These are phyloP conservation scores for Gopherus evgoodei DNA, from an alignment of 2,113 vertebrate genomes.

Conservation along the genomic window DNA sequence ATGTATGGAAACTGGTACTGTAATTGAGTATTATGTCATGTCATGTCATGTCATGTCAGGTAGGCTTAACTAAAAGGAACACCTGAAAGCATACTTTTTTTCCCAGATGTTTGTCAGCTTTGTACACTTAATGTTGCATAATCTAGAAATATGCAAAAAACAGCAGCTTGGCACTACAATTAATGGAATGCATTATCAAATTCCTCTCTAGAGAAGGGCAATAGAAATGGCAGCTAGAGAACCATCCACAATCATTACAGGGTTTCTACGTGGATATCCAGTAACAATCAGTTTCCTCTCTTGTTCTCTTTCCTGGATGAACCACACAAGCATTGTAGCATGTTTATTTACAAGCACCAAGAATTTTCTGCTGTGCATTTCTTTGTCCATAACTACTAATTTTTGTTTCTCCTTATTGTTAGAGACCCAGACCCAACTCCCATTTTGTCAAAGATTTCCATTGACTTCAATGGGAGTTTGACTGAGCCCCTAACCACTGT, in stretches of 20 bases:
- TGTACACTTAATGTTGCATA: neutral
- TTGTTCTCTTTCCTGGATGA: neutral
- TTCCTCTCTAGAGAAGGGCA: neutral
- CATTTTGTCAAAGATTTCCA: constrained; percentile 57
- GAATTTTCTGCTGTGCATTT: rapidly evolving
- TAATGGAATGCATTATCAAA: constrained; percentile 3
- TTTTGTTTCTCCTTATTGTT: neutral
- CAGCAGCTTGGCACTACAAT: neutral
- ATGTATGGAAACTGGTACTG: neutral
- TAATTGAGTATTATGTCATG: neutral
- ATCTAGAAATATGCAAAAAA: neutral
- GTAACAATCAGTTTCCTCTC: neutral
- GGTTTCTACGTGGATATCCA: neutral
- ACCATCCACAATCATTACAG: neutral
- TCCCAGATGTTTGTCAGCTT: neutral
- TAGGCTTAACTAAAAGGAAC: constrained; percentile 31
- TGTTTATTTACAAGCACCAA: constrained; percentile 8
- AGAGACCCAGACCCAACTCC: constrained; percentile 36
- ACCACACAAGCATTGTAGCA: neutral
- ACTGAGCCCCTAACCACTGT: constrained; percentile 33
- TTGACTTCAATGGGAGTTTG: constrained; percentile 56
- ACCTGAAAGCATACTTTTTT: neutral
- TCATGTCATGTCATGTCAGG: neutral
- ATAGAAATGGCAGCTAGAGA: neutral
- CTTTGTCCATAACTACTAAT: neutral